Conservation (phyloP, 2,113 vertebrate genomes). For the Perognathus longimembris region DNA sequence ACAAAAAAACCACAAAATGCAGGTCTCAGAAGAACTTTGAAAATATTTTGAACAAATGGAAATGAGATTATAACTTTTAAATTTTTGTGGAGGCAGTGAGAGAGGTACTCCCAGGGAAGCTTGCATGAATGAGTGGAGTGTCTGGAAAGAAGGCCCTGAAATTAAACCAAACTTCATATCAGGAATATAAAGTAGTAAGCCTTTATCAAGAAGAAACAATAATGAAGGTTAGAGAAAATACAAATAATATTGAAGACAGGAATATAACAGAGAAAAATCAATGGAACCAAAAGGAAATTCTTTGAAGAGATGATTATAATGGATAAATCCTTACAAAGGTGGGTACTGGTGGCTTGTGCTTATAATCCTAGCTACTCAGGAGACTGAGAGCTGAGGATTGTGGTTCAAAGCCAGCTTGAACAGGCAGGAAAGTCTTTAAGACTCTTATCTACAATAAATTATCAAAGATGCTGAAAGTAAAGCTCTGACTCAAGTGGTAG, state of each 20-base stretch:
- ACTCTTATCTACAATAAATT: no score
- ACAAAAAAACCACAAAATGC: no score
- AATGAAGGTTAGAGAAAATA: neutral
- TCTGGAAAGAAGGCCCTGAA: neutral
- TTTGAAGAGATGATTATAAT: neutral
- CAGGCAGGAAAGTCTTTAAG: no score
- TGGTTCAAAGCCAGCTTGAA: no score
- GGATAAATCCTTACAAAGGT: neutral
- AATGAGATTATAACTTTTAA: neutral
- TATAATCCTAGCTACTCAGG: no score
- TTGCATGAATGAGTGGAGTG: neutral
- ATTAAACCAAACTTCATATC: neutral
- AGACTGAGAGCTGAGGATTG: neutral
- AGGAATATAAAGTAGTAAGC: neutral
- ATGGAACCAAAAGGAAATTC: no score
- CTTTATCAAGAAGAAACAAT: neutral
- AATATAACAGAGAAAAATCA: conserved; percentile 13
- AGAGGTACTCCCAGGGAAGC: neutral
- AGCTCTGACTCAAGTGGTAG: no score
- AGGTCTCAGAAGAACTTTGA: neutral
- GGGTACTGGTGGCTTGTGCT: neutral
- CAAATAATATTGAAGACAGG: neutral
- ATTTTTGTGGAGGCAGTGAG: neutral
- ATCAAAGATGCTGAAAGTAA: no score
- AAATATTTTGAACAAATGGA: conserved; percentile 29